Conservation (phyloP, 2,888 invertebrate species). For the Plusia festucae region DNA sequence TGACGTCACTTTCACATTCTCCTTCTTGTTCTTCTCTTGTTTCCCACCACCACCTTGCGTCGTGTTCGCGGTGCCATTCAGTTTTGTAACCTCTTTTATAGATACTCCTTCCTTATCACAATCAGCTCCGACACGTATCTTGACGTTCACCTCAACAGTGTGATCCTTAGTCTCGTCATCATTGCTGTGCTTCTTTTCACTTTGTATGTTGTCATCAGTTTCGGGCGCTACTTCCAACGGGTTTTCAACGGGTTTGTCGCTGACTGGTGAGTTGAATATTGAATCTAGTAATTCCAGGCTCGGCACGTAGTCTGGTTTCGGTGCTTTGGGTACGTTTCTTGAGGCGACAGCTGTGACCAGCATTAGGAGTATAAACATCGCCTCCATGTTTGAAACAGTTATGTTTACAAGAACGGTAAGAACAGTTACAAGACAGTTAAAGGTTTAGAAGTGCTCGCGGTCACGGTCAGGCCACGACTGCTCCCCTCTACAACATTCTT, state of each 20-base stretch:
- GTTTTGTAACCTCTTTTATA: neutral
- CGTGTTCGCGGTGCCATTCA: neutral
- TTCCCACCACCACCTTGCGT: neutral
- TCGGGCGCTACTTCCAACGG: neutral
- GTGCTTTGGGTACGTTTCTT: slow-evolving; percentile 11
- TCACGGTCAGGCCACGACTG: slow-evolving; percentile 35
- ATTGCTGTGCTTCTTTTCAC: slow-evolving; percentile 17
- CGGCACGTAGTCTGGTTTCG: slow-evolving; percentile 12
- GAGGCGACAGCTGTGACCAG: slow-evolving; percentile 11
- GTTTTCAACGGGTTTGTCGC: neutral
- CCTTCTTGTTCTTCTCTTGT: neutral
- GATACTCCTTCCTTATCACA: neutral
- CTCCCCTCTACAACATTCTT: slow-evolving; percentile 1
- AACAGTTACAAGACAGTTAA: no score
- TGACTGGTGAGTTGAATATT: neutral
- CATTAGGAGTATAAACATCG: slow-evolving; percentile 18
- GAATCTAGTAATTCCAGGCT: slow-evolving; percentile 6
- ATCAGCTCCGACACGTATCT: slow-evolving; percentile 7
- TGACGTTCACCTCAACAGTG: slow-evolving; percentile 10
- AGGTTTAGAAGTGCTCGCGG: slow-evolving; percentile 7
- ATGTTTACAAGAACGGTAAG: no score
- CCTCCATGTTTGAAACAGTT: slow-evolving; percentile 14
- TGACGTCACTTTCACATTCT: neutral
- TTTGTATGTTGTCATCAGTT: neutral
- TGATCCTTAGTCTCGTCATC: neutral